Base-by-base conservation (phyloP, 2,888 invertebrate genomes). In the Globia sparganii region DNA sequence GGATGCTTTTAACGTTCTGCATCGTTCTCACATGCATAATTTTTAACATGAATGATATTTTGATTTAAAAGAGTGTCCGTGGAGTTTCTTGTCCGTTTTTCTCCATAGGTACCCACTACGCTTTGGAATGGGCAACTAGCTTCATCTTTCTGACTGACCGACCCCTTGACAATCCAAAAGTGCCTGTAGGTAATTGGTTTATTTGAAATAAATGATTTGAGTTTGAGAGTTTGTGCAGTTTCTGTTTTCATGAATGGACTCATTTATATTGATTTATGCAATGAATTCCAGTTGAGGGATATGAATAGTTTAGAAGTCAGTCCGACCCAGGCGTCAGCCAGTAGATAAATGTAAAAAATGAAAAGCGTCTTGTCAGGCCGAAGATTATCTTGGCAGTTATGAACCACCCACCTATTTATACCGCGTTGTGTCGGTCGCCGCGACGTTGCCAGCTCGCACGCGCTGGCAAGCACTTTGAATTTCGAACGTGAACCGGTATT, bases 391-490 rank as follows among this genome's bases (percentile, higher is more conserved):
- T 88, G 85, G 86, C 85, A 84, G 87, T 88, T 86, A 88, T 83
- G 87, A 87, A 90, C 89, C 88, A 87, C 85, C 87, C 89, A 89
- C 89, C 89, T 91, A 91, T 91, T 90, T 91, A 89, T 89, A 90
- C 82, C 76, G 84, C 77, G 87, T 83, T 83, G 80, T 83, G 79
- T 87, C 77, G 79, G 87, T 80, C 81, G 79, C 56, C 59, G 90
- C 91, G 87, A 89, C 91, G 92, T 92, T 92, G 92, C 91, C 92
- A 90, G 84, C 87, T 83, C 88, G 88, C 83, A 49, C 68, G 65
- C 84, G 71, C 83, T 81, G 81, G 79, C 86, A 75, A 83, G 81
- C 86, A 88, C 87, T 86, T 87, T 86, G 89, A 86, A 87, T 85
- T 88, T 87, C 87, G 82, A 88, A 83, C 85, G 84, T 80, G 78